These are phyloP conservation scores for Apis mellifera DNA, from an alignment of 1,140 invertebrate species.

Conservation along the genomic window DNA sequence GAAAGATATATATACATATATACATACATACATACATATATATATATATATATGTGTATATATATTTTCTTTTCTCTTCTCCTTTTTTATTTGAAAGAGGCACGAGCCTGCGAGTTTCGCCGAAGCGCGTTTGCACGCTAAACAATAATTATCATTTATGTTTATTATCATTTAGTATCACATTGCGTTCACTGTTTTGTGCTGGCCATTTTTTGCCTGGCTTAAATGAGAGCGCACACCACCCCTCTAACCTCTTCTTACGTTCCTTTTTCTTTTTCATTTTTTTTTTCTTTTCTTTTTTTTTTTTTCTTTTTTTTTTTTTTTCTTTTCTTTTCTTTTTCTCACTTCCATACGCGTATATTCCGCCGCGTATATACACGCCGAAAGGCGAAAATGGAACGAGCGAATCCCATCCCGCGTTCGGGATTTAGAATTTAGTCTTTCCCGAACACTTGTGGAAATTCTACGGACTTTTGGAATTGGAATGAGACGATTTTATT, in stretches of 20 bases:
- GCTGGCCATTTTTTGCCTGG: constrained; percentile 77
- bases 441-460: neutral
- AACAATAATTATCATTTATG: constrained; percentile 79
- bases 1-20: neutral
- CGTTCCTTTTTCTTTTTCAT: constrained; percentile 37
- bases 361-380: neutral
- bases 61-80: neutral
- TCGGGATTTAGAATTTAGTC: neutral
- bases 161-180: constrained; percentile 82
- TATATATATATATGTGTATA: too few relatives aligned
- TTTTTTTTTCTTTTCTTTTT: too few relatives aligned
- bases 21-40: too few relatives aligned
- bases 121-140: constrained; percentile 68
- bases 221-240: constrained; percentile 72
- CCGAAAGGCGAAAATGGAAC: neutral
- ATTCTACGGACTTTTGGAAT: too few relatives aligned
- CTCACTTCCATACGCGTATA: neutral
- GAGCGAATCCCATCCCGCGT: neutral
- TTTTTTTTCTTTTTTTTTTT: too few relatives aligned
- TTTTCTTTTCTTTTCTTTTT: too few relatives aligned
- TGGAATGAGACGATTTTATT: too few relatives aligned
- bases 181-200: constrained; percentile 80
- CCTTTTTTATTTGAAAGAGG: constrained; percentile 30
- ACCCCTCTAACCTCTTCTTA: constrained; percentile 60
- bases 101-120: constrained; percentile 48